These are phyloP conservation scores for Ormyrus thymus DNA, from an alignment of 2,888 invertebrate genomes.

Conservation along the genomic window DNA sequence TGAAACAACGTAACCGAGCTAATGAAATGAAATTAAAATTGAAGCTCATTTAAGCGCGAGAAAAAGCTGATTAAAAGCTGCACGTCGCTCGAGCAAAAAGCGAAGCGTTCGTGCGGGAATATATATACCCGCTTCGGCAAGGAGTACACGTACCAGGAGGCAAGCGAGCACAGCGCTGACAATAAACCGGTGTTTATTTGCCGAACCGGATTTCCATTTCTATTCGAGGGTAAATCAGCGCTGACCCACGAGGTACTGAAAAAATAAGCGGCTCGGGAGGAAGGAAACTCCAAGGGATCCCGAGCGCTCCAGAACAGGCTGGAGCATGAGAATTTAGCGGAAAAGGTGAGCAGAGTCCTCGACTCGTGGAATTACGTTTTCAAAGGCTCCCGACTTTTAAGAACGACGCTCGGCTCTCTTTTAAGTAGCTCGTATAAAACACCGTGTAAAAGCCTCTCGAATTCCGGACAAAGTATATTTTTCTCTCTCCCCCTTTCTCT, in stretches of 20 bases:
- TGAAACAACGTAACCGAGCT: too few species aligned
- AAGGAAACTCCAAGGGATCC: neutral
- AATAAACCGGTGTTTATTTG: too few species aligned
- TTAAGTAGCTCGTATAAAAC: neutral
- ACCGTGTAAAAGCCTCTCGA: slow-evolving; percentile 8
- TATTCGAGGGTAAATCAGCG: neutral
- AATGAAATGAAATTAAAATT: too few species aligned
- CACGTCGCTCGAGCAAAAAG: too few species aligned
- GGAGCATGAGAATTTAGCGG: neutral
- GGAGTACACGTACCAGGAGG: too few species aligned
- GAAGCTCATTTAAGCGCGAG: too few species aligned
- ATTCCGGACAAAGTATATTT: slow-evolving; percentile 3
- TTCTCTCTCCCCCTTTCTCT: neutral
- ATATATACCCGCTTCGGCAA: too few species aligned
- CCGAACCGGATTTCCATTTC: neutral
- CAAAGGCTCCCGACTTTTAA: too few species aligned
- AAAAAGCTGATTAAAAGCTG: too few species aligned
- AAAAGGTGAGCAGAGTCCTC: neutral
- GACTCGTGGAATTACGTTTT: too few species aligned
- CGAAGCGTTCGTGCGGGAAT: too few species aligned
- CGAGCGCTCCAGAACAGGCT: neutral
- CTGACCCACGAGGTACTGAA: neutral
- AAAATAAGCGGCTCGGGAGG: neutral
- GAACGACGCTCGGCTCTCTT: neutral
- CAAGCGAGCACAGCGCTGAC: too few species aligned